Base-by-base conservation (phyloP, 2,888 invertebrate genomes). In the Atethmia centrago region DNA sequence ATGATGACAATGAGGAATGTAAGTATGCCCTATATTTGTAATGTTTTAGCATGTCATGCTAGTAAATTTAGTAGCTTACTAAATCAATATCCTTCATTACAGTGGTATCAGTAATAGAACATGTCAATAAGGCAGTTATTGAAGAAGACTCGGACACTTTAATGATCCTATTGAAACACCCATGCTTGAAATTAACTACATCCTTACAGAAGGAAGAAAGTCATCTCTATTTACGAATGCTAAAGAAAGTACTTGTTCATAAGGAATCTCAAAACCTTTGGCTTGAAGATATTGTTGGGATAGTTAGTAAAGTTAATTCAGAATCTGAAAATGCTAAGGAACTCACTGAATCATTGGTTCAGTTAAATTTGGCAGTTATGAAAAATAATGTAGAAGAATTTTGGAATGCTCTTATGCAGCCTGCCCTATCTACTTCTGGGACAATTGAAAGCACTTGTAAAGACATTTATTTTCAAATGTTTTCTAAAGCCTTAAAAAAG, bases 81-180 rank as follows among this genome's bases (percentile, higher is more conserved):
- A 25, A 71, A 71, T 62, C 56, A 61, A 68, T 47, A 36, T 56
- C 12, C 72, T 83, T 74, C 42, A 75, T 95, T 95, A 42, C 90
- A 97, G 97, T 97, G 92, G 96, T 97, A 55, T 88, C 92, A 72
- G 96, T 97, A 19, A 94, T 98, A 77, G 94, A 96, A 73, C 91
- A 92, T 71, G 96, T 98, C 67, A 97, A 97, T 88, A 94, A 95
- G 74, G 97, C 97, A 36, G 97, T 98, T 28, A 90, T 94, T 77
- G 93, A 95, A 58, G 97, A 97, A 82, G 96, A 97, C 88, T 92
- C 80, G 2, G 74, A 84, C 49, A 82, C 84, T 40, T 93, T 97
- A 66, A 94, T 97, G 90, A 80, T 85, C 42, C 91, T 96, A 31
- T 91, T 97, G 61, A 95, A 95, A 83, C 95, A 94, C 85, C 92